phyloP scores from a whole-genome alignment of 2,113 vertebrate species.

The Oryzias javanicus region DNA sequence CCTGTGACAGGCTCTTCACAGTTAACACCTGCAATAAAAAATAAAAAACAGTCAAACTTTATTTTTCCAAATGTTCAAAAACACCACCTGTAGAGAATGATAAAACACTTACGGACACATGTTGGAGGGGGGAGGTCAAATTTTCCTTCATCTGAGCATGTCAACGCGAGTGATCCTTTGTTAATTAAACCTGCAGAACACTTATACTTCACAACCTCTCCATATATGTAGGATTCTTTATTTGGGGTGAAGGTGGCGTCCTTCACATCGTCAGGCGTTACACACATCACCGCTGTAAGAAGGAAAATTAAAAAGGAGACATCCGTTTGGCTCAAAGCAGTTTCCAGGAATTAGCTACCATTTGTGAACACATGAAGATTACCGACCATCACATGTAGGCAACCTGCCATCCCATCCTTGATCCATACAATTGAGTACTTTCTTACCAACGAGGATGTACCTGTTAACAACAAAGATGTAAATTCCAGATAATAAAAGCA shows the following conservation, averaged over 20 bases:
- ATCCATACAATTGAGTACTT: fast-evolving
- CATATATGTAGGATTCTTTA: fast-evolving
- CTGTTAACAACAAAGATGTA: neutral
- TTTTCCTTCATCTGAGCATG: conserved; percentile 20
- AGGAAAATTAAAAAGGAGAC: neutral
- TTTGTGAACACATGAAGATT: neutral
- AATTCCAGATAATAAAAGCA: neutral
- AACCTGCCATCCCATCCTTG: conserved; percentile 20
- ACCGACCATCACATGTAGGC: conserved; percentile 62
- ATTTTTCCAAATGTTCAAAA: no score
- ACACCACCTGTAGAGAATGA: neutral
- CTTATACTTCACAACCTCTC: fast-evolving
- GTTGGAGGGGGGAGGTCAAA: conserved; percentile 46
- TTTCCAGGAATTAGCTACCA: neutral
- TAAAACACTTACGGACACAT: conserved; percentile 59
- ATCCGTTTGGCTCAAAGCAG: conserved; percentile 7
- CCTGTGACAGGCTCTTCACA: fast-evolving
- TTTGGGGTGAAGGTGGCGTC: fast-evolving
- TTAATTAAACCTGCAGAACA: conserved; percentile 1
- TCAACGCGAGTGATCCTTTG: fast-evolving
- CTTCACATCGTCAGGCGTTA: fast-evolving
- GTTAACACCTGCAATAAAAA: conserved; percentile 18
- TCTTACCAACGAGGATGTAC: neutral
- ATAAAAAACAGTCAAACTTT: neutral
- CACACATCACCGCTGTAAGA: conserved; percentile 54